Percentiles rank a stretch among this genome's conserved stretches.
phyloP scores from a whole-genome alignment of 2,888 invertebrate genomes.

The Hyalella azteca region DNA sequence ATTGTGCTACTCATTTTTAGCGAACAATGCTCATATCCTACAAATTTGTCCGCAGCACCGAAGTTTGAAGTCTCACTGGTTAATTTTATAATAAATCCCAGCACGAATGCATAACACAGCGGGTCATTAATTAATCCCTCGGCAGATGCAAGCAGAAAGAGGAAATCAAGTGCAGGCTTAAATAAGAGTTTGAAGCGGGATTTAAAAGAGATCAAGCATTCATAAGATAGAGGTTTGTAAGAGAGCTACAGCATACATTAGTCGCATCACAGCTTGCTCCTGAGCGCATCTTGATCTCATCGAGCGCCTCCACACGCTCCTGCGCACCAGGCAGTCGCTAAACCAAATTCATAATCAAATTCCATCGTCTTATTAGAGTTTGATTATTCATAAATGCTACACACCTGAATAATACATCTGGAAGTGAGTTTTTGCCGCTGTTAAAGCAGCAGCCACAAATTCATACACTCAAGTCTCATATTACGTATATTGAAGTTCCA shows the following conservation, averaged over 20 bases:
- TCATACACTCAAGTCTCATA: background rate
- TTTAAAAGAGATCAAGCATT: background rate
- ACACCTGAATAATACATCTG: constrained; percentile 7
- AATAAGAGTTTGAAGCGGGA: background rate
- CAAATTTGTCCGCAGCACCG: too few relatives aligned
- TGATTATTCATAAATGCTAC: constrained; percentile 20
- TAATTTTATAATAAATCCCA: too few relatives aligned
- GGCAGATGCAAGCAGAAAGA: background rate
- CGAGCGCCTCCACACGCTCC: background rate
- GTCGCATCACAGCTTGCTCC: background rate
- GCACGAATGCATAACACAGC: background rate
- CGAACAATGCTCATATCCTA: too few relatives aligned
- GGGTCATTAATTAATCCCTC: background rate
- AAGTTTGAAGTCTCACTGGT: too few relatives aligned
- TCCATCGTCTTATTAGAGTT: constrained; percentile 24
- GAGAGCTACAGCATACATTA: background rate
- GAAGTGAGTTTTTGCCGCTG: constrained; percentile 5
- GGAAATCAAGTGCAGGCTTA: background rate
- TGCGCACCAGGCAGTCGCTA: constrained; percentile 14
- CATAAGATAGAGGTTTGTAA: background rate
- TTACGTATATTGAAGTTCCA: background rate
- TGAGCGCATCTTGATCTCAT: background rate
- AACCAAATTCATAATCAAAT: constrained; percentile 26
- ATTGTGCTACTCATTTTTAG: too few relatives aligned
- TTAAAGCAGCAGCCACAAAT: constrained; percentile 11